Evolutionary conservation across 2,888 invertebrate genomes (phyloP).

Genomic region (Stomorhina lunata): DNA sequence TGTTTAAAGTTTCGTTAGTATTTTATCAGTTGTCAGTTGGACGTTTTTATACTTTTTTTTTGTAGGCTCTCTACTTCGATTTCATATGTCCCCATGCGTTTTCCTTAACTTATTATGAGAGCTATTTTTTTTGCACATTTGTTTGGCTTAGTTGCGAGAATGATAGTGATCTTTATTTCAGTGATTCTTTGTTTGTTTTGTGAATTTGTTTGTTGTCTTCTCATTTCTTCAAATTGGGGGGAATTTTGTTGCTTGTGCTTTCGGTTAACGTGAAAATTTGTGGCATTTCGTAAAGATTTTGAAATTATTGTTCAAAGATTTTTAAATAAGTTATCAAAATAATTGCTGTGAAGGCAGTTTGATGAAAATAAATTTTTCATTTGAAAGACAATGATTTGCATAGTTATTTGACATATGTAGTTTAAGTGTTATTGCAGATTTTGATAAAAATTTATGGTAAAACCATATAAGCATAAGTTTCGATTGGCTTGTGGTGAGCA

Average conservation of each 20-base stretch:
- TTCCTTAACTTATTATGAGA: conserved; percentile 21
- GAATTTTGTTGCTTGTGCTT: too few relatives aligned
- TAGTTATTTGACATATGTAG: too few relatives aligned
- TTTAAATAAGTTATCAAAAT: conserved; percentile 50
- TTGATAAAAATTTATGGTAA: too few relatives aligned
- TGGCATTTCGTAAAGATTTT: conserved; percentile 50
- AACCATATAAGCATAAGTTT: too few relatives aligned
- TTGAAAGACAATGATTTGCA: too few relatives aligned
- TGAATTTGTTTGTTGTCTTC: neutral
- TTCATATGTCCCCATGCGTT: conserved; percentile 56
- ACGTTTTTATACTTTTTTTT: conserved; percentile 10
- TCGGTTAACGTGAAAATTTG: too few relatives aligned
- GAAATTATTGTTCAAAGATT: conserved; percentile 23
- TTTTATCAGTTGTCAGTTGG: conserved; percentile 66
- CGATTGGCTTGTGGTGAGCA: too few relatives aligned
- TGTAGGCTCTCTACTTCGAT: neutral
- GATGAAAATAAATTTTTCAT: too few relatives aligned
- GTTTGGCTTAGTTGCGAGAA: conserved; percentile 57
- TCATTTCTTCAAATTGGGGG: conserved; percentile 37
- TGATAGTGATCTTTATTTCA: conserved; percentile 57
- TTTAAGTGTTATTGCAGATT: too few relatives aligned
- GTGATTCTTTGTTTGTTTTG: conserved; percentile 46
- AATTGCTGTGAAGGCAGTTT: conserved; percentile 13
- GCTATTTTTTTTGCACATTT: neutral
- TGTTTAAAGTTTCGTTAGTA: conserved; percentile 62